These are phyloP conservation scores for Dissostichus mawsoni DNA, from an alignment of 2,113 vertebrate genomes.

Conservation along the genomic window DNA sequence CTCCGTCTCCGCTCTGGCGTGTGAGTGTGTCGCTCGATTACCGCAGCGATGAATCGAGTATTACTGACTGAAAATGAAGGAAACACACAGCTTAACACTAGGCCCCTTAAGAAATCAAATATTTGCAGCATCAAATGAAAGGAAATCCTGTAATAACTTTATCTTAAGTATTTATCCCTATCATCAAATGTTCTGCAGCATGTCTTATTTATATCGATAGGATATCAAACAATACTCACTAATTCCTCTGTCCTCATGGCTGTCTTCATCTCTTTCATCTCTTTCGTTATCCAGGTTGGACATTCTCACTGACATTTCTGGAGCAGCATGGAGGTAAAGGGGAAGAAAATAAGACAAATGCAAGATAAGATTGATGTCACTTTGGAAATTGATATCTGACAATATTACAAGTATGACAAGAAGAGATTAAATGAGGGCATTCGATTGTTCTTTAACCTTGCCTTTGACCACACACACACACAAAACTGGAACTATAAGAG, in stretches of 20 bases:
- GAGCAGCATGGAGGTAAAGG: background rate
- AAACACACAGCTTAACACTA: conserved; percentile 8
- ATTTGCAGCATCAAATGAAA: background rate
- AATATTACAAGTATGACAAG: background rate
- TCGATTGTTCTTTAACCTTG: background rate
- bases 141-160: background rate
- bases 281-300: conserved; percentile 98
- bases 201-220: background rate
- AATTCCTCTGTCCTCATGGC: conserved; percentile 97
- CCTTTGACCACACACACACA: background rate
- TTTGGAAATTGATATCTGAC: background rate
- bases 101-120: background rate
- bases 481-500: background rate
- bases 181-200: background rate
- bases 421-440: too few relatives aligned
- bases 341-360: background rate
- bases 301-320: conserved; percentile 99
- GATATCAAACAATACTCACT: conserved; percentile 84
- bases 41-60: conserved; percentile 96
- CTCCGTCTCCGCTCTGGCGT: conserved; percentile 94
- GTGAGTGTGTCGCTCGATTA: conserved; percentile 96
- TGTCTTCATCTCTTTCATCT: conserved; percentile 97
- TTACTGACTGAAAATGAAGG: conserved; percentile 89
- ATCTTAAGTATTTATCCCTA: background rate
- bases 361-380: background rate